phyloP scores from a whole-genome alignment of 2,888 invertebrate genomes.

The Timema cristinae region DNA sequence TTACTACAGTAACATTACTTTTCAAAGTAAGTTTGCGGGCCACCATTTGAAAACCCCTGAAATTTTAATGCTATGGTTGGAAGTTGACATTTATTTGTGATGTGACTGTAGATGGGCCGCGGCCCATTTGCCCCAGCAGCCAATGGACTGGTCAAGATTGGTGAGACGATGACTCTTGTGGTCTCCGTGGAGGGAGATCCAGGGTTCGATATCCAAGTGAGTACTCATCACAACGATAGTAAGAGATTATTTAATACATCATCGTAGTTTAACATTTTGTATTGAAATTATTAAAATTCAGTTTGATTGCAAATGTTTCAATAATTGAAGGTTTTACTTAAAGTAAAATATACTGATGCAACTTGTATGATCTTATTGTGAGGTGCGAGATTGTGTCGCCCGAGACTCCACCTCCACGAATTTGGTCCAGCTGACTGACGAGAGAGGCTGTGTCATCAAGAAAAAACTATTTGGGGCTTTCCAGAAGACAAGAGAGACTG shows the following conservation, averaged over 20 bases:
- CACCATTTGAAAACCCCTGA: no score
- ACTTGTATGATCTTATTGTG: constrained; percentile 14
- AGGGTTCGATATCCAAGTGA: constrained; percentile 64
- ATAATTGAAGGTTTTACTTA: not conserved
- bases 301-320: no score
- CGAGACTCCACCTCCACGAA: constrained; percentile 64
- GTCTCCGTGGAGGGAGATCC: constrained; percentile 75
- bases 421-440: constrained; percentile 66
- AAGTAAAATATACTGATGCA: not conserved
- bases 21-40: no score
- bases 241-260: no score
- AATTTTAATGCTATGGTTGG: not conserved
- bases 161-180: constrained; percentile 76
- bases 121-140: constrained; percentile 75
- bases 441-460: constrained; percentile 61
- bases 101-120: constrained; percentile 52
- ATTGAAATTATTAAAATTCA: no score
- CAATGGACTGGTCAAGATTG: constrained; percentile 73
- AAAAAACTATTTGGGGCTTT: constrained; percentile 77
- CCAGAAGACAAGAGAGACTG: constrained; percentile 73
- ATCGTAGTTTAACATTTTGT: no score
- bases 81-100: not conserved
- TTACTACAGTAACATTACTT: no score
- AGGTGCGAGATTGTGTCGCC: constrained; percentile 71
- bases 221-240: not conserved